Evolutionary conservation across 2,113 vertebrate genomes (phyloP), one percentile per base, ranked within the genome.

Genomic region (Tautogolabrus adspersus): DNA sequence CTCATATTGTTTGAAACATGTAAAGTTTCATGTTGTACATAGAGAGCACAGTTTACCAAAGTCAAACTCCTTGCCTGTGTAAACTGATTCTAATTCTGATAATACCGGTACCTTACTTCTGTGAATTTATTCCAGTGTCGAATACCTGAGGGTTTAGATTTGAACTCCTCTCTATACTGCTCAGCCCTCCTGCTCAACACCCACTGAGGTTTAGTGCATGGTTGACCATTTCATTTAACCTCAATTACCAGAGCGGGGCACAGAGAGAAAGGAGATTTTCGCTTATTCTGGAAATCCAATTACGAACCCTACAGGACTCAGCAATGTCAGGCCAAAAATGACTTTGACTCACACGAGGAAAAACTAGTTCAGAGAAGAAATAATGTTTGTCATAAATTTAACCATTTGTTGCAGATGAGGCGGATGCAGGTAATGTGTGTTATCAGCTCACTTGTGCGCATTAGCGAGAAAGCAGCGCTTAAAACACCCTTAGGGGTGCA

Each of bases 161-260:
- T 66, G 49, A 71, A 68, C 70, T 69, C 44, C 37, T 75, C 57
- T 84, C 75, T 72, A 52, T 75, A 61, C 79, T 15, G 40, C 79
- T 56, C 71, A 72, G 51, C 40, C 74, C 74, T 15, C 26, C 80
- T 3, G 38, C 61, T 16, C 58, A 86, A 84, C 83, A 78, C 86
- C 87, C 84, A 72, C 77, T 52, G 85, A 88, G 91, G 83, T 79
- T 90, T 83, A 87, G 79, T 83, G 87, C 83, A 81, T 66, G 79
- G 79, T 69, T 88, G 90, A 89, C 92, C 87, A 87, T 88, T 90
- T 92, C 81, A 86, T 92, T 92, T 93, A 92, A 92, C 92, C 92
- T 86, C 88, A 91, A 90, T 93, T 92, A 93, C 88, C 40, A 66
- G 66, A 87, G 77, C 72, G 62, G 77, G 78, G 61, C 76, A 34